Base-by-base conservation (phyloP, 2,888 invertebrate genomes). In the Pterostichus madidus region DNA sequence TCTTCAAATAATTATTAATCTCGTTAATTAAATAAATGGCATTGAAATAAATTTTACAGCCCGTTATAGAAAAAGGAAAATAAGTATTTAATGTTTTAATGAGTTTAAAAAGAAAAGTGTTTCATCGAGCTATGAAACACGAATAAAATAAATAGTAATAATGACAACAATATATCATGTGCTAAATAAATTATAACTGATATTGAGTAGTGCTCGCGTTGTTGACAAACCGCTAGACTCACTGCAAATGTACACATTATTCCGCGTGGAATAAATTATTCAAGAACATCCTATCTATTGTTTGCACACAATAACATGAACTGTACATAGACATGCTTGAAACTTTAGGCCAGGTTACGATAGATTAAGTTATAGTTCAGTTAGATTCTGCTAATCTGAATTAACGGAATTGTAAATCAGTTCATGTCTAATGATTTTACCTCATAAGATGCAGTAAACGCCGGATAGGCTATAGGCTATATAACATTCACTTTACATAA, bases 171-270 rank as follows among this genome's bases (percentile, higher is more conserved):
- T 49, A 49, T 49, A 49, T 49, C 61, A 71, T 15, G 13, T 17
- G 5, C 68, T 17, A 71, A 71, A 71, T 44, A 71, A 71, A 71
- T 71, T 71, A 71, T 71, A 71, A 44, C 39, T 44, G 44, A 11
- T 71, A 71, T 71, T 44, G 68, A 71, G 17, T 44, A 8, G 68
- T 15, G 44, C 5, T 44, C 15, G 56, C 13, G 17, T 44, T 71
- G 68, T 71, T 71, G 68, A 71, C 68, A 71, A 71, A 39, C 32
- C 61, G 7, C 68, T 44, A 11, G 56, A 13, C 56, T 31, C 39
- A 17, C 39, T 39, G 68, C 68, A 71, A 71, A 71, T 71, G 46
- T 71, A 71, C 68, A 71, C 39, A 71, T 71, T 44, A 44, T 71
- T 71, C 68, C 44, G 44, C 44, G 17, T 39, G 35, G 35, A 15